phyloP scores from a whole-genome alignment of 2,113 vertebrate genomes.

The Crotalus tigris region DNA sequence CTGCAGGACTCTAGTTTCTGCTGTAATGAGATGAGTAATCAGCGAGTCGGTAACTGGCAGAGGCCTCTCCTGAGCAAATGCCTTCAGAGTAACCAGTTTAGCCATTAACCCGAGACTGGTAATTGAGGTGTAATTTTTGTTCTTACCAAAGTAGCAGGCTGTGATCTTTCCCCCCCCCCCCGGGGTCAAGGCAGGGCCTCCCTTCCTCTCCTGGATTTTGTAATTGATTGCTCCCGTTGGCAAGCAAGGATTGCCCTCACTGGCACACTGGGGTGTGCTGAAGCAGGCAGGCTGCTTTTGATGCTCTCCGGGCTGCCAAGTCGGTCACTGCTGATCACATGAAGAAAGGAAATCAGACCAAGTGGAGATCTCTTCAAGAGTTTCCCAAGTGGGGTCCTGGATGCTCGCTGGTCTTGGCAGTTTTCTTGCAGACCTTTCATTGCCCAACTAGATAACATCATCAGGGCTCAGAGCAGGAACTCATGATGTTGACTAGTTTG shows the following conservation, averaged over 20 bases:
- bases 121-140: slow-evolving; percentile 55
- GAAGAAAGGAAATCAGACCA: slow-evolving; percentile 20
- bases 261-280: not conserved
- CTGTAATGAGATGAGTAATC: slow-evolving; percentile 34
- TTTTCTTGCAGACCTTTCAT: not conserved
- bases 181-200: slow-evolving; percentile 43
- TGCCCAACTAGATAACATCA: not conserved
- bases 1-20: not conserved
- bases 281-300: slow-evolving; percentile 19
- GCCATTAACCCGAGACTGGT: slow-evolving; percentile 57
- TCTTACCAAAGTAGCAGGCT: slow-evolving; percentile 51
- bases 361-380: not conserved
- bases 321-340: not conserved
- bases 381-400: not conserved
- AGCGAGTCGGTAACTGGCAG: slow-evolving; percentile 15
- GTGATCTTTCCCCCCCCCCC: slow-evolving; percentile 35
- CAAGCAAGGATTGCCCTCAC: not conserved
- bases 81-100: slow-evolving; percentile 49
- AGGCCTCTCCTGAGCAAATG: slow-evolving; percentile 29
- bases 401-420: not conserved
- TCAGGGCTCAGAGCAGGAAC: not conserved
- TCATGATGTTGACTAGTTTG: not conserved
- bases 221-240: slow-evolving; percentile 43
- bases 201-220: slow-evolving; percentile 10
- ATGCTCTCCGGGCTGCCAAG: slow-evolving; percentile 6